Percentiles rank a stretch among this genome's conserved stretches.
phyloP scores from a whole-genome alignment of 2,888 invertebrate species.

The Tinea trinotella region DNA sequence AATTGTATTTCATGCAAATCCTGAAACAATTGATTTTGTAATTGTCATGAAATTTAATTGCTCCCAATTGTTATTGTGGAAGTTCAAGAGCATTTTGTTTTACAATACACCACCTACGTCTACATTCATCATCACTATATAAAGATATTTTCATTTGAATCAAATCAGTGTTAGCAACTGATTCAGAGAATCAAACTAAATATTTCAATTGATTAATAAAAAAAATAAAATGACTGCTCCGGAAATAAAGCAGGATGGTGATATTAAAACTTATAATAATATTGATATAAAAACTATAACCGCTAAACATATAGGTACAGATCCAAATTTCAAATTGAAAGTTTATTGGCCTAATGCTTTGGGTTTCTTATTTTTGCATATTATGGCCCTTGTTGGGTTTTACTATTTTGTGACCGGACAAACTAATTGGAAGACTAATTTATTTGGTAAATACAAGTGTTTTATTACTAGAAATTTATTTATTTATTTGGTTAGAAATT shows the following conservation, averaged over 20 bases:
- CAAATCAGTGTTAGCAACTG: not conserved
- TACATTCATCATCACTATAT: not conserved
- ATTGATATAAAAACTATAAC: constrained; percentile 17
- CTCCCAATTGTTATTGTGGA: constrained; percentile 1
- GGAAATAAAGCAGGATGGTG: not conserved
- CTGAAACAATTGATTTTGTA: constrained; percentile 6
- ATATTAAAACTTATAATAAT: not conserved
- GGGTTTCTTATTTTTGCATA: constrained; percentile 72
- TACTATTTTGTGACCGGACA: constrained; percentile 34
- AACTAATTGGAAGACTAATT: constrained; percentile 30
- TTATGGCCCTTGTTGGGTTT: constrained; percentile 58
- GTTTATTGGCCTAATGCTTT: constrained; percentile 76
- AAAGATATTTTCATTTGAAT: not conserved
- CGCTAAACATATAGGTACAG: constrained; percentile 60
- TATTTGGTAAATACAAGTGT: constrained; percentile 43
- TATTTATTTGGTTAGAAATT: too few relatives aligned
- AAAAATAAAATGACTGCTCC: constrained; percentile 7
- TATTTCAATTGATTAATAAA: not conserved
- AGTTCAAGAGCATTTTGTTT: constrained; percentile 4
- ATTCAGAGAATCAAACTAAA: not conserved
- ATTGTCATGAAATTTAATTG: constrained; percentile 10
- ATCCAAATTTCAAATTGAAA: constrained; percentile 55
- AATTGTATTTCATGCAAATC: not conserved
- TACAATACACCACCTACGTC: constrained; percentile 7
- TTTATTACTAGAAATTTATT: too few relatives aligned